Conservation (phyloP, 2,113 vertebrate genomes). For the Actenoides hombroni region DNA sequence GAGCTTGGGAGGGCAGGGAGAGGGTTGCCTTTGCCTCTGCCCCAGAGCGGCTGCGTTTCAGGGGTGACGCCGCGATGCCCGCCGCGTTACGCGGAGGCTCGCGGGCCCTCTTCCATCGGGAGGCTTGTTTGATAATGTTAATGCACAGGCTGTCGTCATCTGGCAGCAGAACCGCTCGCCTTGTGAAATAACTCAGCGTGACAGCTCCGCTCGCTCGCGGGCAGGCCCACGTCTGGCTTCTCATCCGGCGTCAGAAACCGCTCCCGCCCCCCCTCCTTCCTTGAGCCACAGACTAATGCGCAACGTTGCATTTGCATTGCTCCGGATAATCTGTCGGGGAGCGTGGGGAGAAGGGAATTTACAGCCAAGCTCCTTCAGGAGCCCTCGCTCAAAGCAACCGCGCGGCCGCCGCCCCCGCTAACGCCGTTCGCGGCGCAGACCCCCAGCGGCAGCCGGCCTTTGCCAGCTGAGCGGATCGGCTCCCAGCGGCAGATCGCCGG, state of each 20-base stretch:
- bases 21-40: not conserved
- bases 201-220: not conserved
- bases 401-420: not conserved
- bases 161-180: not conserved
- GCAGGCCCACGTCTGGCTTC: slow-evolving; percentile 23
- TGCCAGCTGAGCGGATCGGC: accelerated
- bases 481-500: not conserved
- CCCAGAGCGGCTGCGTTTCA: not conserved
- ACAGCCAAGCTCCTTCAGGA: not conserved
- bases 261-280: slow-evolving; percentile 2
- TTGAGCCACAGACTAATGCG: not conserved
- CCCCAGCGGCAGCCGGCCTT: not conserved
- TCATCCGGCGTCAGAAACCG: slow-evolving; percentile 33
- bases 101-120: not conserved
- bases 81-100: not conserved
- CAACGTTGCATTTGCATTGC: not conserved
- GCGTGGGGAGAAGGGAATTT: not conserved
- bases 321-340: not conserved
- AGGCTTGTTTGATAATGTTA: not conserved
- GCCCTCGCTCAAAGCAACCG: not conserved
- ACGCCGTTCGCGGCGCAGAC: not conserved
- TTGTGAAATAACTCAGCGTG: not conserved
- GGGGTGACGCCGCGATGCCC: not conserved
- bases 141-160: slow-evolving; percentile 9
- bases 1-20: not conserved